Evolutionary conservation across 2,888 invertebrate species (phyloP), one percentile per base, ranked within the genome.

Genomic region (Brenthis hecate): DNA sequence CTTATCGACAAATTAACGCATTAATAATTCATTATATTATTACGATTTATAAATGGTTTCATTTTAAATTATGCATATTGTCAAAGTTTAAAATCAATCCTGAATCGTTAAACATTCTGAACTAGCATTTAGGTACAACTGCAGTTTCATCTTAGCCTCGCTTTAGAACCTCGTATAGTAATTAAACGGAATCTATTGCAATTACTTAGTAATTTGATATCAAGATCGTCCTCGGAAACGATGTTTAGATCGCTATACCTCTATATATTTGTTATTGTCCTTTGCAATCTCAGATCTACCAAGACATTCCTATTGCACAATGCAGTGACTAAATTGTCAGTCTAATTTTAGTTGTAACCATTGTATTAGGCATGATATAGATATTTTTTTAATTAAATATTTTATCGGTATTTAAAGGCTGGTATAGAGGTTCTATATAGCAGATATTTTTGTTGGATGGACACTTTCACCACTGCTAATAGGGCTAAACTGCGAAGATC

Each of bases 181-280:
- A 73, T 75, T 67, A 73, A 54, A 61, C 50, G 72, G 69, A 74
- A 73, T 72, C 74, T 75, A 76, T 75, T 74, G 61, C 69, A 70
- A 74, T 76, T 75, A 76, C 68, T 68, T 69, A 74, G 71, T 75
- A 76, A 77, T 75, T 76, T 75, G 72, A 73, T 73, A 74, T 72
- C 67, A 70, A 75, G 74, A 76, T 77, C 73, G 74, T 73, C 73
- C 8, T 75, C 68, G 67, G 64, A 72, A 74, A 73, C 65, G 69
- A 72, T 70, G 66, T 71, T 72, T 68, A 57, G 66, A 65, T 66
- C 51, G 71, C 71, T 66, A 68, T 72, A 57, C 63, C 72, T 66
- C 61, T 58, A 56, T 57, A 62, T 50, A 36, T n/a, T 16, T 57
- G 43, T 66, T 73, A 70, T 72, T 67, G 60, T 63, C 43, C 36